Conservation (phyloP, 37 sponge, comb jelly and placozoan genomes). For the Dysidea cf. avara region DNA sequence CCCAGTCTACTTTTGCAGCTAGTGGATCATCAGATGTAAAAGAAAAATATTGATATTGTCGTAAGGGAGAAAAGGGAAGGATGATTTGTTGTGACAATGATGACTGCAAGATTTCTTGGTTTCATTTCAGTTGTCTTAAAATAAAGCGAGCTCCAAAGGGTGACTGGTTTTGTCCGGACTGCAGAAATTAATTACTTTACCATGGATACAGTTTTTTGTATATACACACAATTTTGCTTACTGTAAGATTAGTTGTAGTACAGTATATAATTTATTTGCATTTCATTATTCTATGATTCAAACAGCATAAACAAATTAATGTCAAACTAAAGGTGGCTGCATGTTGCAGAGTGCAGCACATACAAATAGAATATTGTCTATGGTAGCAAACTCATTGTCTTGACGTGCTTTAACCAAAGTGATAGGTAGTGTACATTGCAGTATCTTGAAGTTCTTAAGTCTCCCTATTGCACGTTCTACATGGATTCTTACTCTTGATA, state of each 20-base stretch:
- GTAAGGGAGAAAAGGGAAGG: background rate
- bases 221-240: too few species aligned
- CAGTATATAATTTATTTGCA: too few species aligned
- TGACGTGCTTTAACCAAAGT: slow-evolving; percentile 15
- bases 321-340: too few species aligned
- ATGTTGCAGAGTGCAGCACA: slow-evolving; percentile 26
- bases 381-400: too few species aligned
- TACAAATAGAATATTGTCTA: slow-evolving; percentile 31
- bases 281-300: too few species aligned
- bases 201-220: too few species aligned
- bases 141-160: slow-evolving; percentile 10
- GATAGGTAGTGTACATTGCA: slow-evolving; percentile 23
- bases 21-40: too few species aligned
- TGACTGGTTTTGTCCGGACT: slow-evolving; percentile 9
- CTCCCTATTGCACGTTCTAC: slow-evolving; percentile 40
- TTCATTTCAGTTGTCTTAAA: slow-evolving; percentile 7
- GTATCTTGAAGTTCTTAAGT: slow-evolving; percentile 43
- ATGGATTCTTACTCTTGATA: too few species aligned
- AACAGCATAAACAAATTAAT: too few species aligned
- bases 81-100: slow-evolving; percentile 21
- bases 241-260: too few species aligned
- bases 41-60: background rate
- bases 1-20: too few species aligned
- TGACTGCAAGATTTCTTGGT: slow-evolving; percentile 1
- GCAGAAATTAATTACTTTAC: too few species aligned